Evolutionary conservation across 2,888 invertebrate genomes (phyloP).

Genomic region (Uropetala carovei): DNA sequence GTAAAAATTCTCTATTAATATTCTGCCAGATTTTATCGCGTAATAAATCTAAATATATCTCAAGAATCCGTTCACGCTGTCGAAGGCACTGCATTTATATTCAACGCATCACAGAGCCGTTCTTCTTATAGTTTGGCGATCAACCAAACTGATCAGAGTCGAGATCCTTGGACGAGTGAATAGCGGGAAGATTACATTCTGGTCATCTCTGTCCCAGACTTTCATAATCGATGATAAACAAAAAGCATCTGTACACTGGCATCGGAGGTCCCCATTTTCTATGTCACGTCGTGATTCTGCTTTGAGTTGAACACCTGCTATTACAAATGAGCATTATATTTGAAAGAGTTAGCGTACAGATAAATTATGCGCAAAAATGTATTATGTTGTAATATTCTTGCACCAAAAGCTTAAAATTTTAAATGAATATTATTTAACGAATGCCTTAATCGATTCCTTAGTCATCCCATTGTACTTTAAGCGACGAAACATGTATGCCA

Average conservation of each 20-base stretch:
- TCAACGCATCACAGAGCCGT: slow-evolving; percentile 31
- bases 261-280: neutral
- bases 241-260: neutral
- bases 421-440: too few species aligned
- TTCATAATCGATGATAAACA: neutral
- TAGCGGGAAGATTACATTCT: slow-evolving; percentile 8
- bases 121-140: slow-evolving; percentile 52
- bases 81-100: slow-evolving; percentile 23
- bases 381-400: too few species aligned
- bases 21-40: slow-evolving; percentile 10
- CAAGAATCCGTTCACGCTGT: neutral
- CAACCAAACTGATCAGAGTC: slow-evolving; percentile 28
- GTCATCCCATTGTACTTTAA: too few species aligned
- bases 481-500: too few species aligned
- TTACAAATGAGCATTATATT: neutral
- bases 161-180: neutral
- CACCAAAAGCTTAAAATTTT: too few species aligned
- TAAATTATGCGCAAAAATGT: neutral
- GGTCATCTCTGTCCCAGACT: neutral
- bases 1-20: neutral
- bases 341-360: neutral
- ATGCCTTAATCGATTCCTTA: too few species aligned
- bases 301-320: neutral
- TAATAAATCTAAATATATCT: slow-evolving; percentile 12
- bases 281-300: neutral